phyloP scores from a whole-genome alignment of 2,888 invertebrate genomes.

The Lepidonotus clava region DNA sequence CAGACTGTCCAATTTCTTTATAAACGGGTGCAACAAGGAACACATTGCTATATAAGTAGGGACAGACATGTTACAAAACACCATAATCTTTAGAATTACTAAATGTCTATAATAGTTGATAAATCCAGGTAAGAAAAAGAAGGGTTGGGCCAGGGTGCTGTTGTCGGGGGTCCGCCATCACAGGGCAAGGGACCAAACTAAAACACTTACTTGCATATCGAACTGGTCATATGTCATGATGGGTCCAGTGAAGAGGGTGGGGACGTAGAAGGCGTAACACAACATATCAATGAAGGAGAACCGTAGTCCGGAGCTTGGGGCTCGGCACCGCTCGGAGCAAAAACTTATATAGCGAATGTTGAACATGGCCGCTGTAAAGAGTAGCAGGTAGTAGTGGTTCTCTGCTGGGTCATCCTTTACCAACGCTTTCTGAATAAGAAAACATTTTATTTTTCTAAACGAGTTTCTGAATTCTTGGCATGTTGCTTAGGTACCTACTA shows the following conservation, averaged over 20 bases:
- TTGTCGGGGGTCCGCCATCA: no score
- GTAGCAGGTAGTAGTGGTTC: slow-evolving; percentile 72
- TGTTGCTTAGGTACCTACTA: no score
- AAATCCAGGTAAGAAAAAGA: background rate
- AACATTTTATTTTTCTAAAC: no score
- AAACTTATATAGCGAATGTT: slow-evolving; percentile 87
- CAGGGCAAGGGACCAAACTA: no score
- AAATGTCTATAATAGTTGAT: no score
- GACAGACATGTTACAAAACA: no score
- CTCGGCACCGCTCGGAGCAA: slow-evolving; percentile 58
- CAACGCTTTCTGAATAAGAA: background rate
- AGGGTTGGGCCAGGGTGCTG: no score
- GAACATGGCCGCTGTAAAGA: slow-evolving; percentile 85
- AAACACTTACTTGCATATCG: slow-evolving; percentile 81
- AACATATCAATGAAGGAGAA: slow-evolving; percentile 82
- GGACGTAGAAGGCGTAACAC: slow-evolving; percentile 91
- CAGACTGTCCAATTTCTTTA: no score
- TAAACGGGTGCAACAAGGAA: no score
- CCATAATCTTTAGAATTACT: no score
- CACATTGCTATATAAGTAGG: no score
- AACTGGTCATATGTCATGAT: slow-evolving; percentile 89
- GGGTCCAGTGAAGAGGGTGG: slow-evolving; percentile 92
- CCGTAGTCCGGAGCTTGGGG: background rate
- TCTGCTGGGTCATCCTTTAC: background rate
- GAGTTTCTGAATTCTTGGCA: no score